Base-by-base conservation (phyloP, 2,797 vertebrate genomes). In the Tiaroga cobitis region DNA sequence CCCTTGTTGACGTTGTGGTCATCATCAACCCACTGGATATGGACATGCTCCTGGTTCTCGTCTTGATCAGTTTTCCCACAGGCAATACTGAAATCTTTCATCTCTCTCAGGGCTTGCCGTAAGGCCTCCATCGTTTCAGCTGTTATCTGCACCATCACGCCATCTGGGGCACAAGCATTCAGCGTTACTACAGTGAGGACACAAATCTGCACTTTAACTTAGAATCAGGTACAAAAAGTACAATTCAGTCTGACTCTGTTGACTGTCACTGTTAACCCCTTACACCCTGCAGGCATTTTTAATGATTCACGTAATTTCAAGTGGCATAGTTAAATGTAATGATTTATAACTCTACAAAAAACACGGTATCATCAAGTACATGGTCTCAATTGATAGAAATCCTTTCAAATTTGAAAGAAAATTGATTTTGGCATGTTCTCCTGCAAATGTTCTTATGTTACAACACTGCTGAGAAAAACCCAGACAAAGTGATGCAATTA, bases 111-210 rank as follows among this genome's bases (percentile, higher is more conserved):
- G 7, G 97, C 96, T 93, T 98, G 98, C 82, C 98, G 95, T 89
- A 99, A 88, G 3, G 96, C 94, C 86, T 99, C 98, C 98, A 99
- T 99, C 84, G 96, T 98, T 92, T 99, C 98, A 0, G 97, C 96
- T 1, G 97, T 98, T 93, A 99, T 98, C 95, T 99, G 98, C 91
- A 99, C 97, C 98, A 99, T 99, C 63, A 99, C 96, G 0, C 98
- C 98, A 65, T 99, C 98, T 99, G 89, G 56, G 76, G 10, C 19
- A 67, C 13, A 83, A 8, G 54, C 13, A 18, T 37, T 39, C 43
- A 61, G 8, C 21, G 18, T 85, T 37, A 75, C 76, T 41, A 80
- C 43, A 16, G 15, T 19, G 74, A 21, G 13, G 19, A 73, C 32
- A 49, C 19, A 21, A 8, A 63, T 41, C 61, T 21, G 61, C 39